Evolutionary conservation across 1,140 invertebrate species (phyloP).

Genomic region (Brachystomella parvula): DNA sequence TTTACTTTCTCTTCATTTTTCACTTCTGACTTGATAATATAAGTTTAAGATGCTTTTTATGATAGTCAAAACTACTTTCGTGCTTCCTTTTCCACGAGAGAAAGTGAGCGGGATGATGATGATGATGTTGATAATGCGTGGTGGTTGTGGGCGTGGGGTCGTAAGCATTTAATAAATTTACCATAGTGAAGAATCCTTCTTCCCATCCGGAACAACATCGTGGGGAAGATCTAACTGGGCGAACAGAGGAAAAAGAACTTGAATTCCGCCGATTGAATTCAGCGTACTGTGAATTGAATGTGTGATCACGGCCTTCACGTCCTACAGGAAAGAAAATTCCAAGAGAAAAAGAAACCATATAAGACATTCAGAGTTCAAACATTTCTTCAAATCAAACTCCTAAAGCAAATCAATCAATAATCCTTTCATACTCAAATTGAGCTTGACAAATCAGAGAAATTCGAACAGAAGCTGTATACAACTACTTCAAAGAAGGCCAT

Average conservation of each 20-base stretch:
- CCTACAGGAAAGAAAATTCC: conserved; percentile 51
- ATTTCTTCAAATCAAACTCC: conserved; percentile 17
- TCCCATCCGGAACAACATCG: conserved; percentile 63
- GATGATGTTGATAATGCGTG: too few relatives aligned
- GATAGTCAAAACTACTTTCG: too few relatives aligned
- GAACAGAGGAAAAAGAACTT: conserved; percentile 96
- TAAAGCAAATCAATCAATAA: conserved; percentile 20
- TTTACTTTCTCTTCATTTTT: too few relatives aligned
- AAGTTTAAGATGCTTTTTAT: too few relatives aligned
- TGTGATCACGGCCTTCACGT: conserved; percentile 97
- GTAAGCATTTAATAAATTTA: too few relatives aligned
- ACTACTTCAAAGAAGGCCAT: not conserved
- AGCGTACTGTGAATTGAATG: conserved; percentile 98
- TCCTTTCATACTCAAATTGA: conserved; percentile 20
- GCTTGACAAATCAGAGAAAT: conserved; percentile 3
- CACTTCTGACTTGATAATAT: too few relatives aligned
- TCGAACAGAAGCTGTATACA: not conserved
- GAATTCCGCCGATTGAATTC: conserved; percentile 97
- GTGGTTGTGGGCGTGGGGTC: too few relatives aligned
- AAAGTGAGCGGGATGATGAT: too few relatives aligned
- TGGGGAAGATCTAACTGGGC: conserved; percentile 91
- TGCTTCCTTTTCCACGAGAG: too few relatives aligned
- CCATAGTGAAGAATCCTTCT: conserved; percentile 78
- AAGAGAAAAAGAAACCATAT: not conserved
- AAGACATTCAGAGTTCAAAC: not conserved